phyloP scores from a whole-genome alignment of 2,888 invertebrate species.

The Silvanus unidentatus region DNA sequence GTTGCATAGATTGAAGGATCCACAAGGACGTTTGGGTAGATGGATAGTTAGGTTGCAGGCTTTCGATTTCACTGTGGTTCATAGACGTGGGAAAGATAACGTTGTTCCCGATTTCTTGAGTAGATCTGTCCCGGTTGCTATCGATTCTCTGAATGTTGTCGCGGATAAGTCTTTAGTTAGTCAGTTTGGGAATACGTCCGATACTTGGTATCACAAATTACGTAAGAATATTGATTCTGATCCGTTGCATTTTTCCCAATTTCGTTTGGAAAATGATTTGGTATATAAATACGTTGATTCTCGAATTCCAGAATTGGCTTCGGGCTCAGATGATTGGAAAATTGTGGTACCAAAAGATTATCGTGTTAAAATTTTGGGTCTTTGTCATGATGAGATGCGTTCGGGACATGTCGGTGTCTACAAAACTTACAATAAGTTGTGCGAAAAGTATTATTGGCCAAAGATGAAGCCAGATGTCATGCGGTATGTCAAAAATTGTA shows the following conservation, averaged over 20 bases:
- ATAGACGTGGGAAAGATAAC: constrained; percentile 17
- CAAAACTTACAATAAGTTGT: constrained; percentile 6
- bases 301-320: no score
- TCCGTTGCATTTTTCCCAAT: not conserved
- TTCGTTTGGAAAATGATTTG: not conserved
- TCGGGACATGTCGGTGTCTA: constrained; percentile 9
- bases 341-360: constrained; percentile 7
- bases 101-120: constrained; percentile 17
- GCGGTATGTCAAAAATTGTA: constrained; percentile 11
- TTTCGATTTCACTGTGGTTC: constrained; percentile 15
- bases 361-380: not conserved
- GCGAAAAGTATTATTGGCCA: constrained; percentile 12
- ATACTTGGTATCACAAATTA: no score
- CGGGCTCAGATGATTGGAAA: constrained; percentile 2
- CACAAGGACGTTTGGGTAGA: constrained; percentile 15
- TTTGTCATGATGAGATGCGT: constrained; percentile 1
- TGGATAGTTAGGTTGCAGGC: constrained; percentile 19
- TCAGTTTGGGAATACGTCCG: constrained; percentile 3
- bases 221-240: no score
- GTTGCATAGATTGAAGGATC: constrained; percentile 17
- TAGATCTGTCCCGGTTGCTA: constrained; percentile 11
- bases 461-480: constrained; percentile 11
- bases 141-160: constrained; percentile 1
- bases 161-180: constrained; percentile 7
- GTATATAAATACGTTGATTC: constrained; percentile 3